Percentiles rank a stretch among this genome's conserved stretches.
Conservation (phyloP, 2,797 vertebrate genomes). For the Gymnoscopelus microlampas region DNA sequence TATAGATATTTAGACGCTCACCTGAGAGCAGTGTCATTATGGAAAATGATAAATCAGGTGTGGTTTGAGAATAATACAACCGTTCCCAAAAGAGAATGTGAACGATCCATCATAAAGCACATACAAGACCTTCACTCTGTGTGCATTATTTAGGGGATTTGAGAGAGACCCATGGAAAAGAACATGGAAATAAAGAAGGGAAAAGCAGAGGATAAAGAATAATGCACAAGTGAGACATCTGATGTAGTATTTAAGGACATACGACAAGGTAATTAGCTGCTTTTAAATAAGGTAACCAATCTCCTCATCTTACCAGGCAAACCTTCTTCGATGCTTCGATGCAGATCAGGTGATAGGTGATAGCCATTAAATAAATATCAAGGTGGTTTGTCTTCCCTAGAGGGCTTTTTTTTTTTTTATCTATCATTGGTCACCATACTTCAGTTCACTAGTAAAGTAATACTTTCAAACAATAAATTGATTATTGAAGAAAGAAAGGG, state of each 20-base stretch:
- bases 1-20: slow-evolving; percentile 72
- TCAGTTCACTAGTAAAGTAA: too few relatives aligned
- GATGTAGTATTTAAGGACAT: slow-evolving; percentile 47
- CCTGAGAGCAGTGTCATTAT: slow-evolving; percentile 65
- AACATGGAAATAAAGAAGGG: slow-evolving; percentile 44
- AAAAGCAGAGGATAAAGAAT: slow-evolving; percentile 49
- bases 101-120: slow-evolving; percentile 70
- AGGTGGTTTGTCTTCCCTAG: slow-evolving; percentile 48
- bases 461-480: too few relatives aligned
- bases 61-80: slow-evolving; percentile 49
- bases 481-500: too few relatives aligned
- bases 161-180: slow-evolving; percentile 59
- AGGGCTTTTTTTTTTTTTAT: too few relatives aligned
- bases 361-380: slow-evolving; percentile 67
- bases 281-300: slow-evolving; percentile 63
- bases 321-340: slow-evolving; percentile 40
- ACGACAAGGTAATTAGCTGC: slow-evolving; percentile 66
- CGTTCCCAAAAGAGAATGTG: slow-evolving; percentile 49
- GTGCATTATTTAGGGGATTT: slow-evolving; percentile 78
- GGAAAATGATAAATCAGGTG: slow-evolving; percentile 70
- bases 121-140: slow-evolving; percentile 62
- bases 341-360: slow-evolving; percentile 52
- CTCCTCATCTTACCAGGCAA: slow-evolving; percentile 65
- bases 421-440: too few relatives aligned
- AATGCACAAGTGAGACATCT: slow-evolving; percentile 46